A percentile compares a stretch with the other conserved stretches of the same genome.
phyloP scores from a whole-genome alignment of 2,797 vertebrate genomes.

The Sparus aurata region DNA sequence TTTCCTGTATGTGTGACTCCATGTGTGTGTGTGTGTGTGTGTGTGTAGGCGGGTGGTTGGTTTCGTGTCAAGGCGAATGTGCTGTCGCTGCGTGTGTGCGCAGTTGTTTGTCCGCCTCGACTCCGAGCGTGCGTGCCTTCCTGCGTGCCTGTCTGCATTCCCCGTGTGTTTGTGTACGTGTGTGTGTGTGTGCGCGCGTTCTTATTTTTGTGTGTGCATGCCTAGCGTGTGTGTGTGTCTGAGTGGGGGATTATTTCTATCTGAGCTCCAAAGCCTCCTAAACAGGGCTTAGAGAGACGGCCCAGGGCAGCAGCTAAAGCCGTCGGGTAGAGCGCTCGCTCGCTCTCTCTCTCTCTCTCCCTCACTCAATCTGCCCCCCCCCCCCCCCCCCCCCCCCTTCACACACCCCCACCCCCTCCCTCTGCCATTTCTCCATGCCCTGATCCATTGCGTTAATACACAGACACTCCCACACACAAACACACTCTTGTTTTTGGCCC shows the following conservation, averaged over 20 bases:
- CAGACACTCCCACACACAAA: constrained; percentile 77
- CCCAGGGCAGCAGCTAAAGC: constrained; percentile 86
- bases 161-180: constrained; percentile 11
- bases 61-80: constrained; percentile 75
- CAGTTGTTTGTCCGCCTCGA: constrained; percentile 11
- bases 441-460: constrained; percentile 79
- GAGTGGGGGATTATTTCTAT: constrained; percentile 85
- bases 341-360: constrained; percentile 25
- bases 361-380: constrained; percentile 23
- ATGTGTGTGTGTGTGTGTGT: constrained; percentile 31
- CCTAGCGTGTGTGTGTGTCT: constrained; percentile 70
- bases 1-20: not conserved
- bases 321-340: constrained; percentile 71
- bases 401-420: constrained; percentile 30
- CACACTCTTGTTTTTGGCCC: constrained; percentile 77
- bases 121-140: constrained; percentile 17
- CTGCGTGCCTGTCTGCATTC: constrained; percentile 28
- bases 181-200: constrained; percentile 8
- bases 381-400: constrained; percentile 12
- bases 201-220: constrained; percentile 50
- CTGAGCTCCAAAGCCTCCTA: constrained; percentile 85
- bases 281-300: constrained; percentile 85
- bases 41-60: constrained; percentile 71
- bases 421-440: constrained; percentile 68
- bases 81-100: constrained; percentile 72